Percentiles rank a stretch among this genome's conserved stretches.
Evolutionary conservation across 2,113 vertebrate genomes (phyloP).

Genomic region (Podiceps cristatus): DNA sequence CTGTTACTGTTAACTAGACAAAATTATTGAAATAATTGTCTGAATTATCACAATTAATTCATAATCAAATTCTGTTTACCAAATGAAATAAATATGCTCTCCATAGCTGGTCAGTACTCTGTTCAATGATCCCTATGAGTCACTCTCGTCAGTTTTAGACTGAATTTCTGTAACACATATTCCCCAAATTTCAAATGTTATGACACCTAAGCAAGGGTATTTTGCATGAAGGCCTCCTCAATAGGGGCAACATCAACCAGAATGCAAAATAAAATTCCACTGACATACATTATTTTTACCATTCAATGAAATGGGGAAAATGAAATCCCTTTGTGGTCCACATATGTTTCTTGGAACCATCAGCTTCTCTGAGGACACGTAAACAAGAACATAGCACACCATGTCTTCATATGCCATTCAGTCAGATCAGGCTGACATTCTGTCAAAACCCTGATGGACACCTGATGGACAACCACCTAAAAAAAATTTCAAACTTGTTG

Average conservation of each 20-base stretch:
- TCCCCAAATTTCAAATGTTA: not conserved
- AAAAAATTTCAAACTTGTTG: not conserved
- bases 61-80: not conserved
- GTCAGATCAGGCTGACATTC: not conserved
- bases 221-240: not conserved
- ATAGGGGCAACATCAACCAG: not conserved
- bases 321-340: not conserved
- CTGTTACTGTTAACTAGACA: not conserved
- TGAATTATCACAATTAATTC: constrained; percentile 30
- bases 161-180: not conserved
- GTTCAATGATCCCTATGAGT: not conserved
- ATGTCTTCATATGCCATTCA: not conserved
- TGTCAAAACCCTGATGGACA: not conserved
- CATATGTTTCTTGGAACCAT: rapidly evolving
- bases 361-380: not conserved
- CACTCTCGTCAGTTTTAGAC: not conserved
- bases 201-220: not conserved
- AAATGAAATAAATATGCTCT: not conserved
- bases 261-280: not conserved
- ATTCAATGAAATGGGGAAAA: not conserved
- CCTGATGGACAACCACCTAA: constrained; percentile 1
- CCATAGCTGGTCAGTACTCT: not conserved
- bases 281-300: not conserved
- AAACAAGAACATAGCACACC: rapidly evolving
- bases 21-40: constrained; percentile 48